Evolutionary conservation across 2,888 invertebrate species (phyloP).

Genomic region (Drosophila paramelanica): DNA sequence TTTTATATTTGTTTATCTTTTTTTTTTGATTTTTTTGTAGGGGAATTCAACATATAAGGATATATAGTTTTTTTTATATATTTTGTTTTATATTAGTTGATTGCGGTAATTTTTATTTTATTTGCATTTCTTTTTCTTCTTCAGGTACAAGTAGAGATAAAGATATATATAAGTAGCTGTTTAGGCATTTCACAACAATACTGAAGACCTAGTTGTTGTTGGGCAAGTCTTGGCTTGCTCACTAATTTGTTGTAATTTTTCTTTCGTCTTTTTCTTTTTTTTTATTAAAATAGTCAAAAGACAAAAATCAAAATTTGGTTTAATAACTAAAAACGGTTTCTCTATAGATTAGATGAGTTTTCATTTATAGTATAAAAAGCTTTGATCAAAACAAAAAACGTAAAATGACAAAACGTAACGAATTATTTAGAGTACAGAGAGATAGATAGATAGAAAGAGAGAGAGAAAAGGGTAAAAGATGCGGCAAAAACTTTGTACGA

Average conservation of each 20-base stretch:
- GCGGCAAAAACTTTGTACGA: slow-evolving; percentile 24
- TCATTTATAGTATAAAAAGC: slow-evolving; percentile 60
- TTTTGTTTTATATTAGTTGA: slow-evolving; percentile 48
- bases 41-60: slow-evolving; percentile 85
- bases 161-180: slow-evolving; percentile 51
- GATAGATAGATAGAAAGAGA: slow-evolving; percentile 24
- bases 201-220: slow-evolving; percentile 75
- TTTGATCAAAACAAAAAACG: slow-evolving; percentile 56
- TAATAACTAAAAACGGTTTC: slow-evolving; percentile 30
- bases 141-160: slow-evolving; percentile 48
- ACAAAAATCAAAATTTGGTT: slow-evolving; percentile 16
- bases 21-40: slow-evolving; percentile 35
- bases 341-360: slow-evolving; percentile 33
- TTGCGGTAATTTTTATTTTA: slow-evolving; percentile 32
- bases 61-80: slow-evolving; percentile 55
- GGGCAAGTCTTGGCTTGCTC: slow-evolving; percentile 45
- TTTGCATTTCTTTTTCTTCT: slow-evolving; percentile 23
- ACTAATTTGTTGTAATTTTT: slow-evolving; percentile 29
- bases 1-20: slow-evolving; percentile 30
- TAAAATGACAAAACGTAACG: slow-evolving; percentile 50
- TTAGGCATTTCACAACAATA: slow-evolving; percentile 70
- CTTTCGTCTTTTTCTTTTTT: slow-evolving; percentile 24
- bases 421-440: slow-evolving; percentile 12
- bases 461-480: slow-evolving; percentile 25
- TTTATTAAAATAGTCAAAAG: slow-evolving; percentile 24